Evolutionary conservation across 1,140 invertebrate species (phyloP).

Genomic region (Drosophila watanabei): DNA sequence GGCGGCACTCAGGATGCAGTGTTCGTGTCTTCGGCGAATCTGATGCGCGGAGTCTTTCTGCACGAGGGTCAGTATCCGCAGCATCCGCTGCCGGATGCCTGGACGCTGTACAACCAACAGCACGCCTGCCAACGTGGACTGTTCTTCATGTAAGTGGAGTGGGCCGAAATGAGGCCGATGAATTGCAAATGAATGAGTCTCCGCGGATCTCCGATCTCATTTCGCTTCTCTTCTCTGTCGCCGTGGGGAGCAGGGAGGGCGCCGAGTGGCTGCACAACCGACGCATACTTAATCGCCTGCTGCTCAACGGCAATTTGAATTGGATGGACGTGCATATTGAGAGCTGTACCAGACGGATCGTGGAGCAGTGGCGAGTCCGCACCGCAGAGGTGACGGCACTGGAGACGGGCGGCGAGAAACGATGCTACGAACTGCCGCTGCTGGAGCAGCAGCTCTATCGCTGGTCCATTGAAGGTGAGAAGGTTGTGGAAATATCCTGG

Average conservation of each 20-base stretch:
- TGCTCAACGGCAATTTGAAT: conserved; percentile 87
- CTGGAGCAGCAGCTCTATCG: conserved; percentile 90
- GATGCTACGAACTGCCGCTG: conserved; percentile 83
- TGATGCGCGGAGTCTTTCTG: conserved; percentile 90
- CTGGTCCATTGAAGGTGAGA: conserved; percentile 91
- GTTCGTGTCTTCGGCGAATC: conserved; percentile 88
- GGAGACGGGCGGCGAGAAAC: conserved; percentile 6
- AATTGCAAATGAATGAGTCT: conserved; percentile 62
- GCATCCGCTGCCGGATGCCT: conserved; percentile 93
- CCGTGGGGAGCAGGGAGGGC: conserved; percentile 88
- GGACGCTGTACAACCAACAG: conserved; percentile 92
- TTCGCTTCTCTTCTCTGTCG: conserved; percentile 29
- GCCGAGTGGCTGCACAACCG: conserved; percentile 91
- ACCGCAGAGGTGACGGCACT: conserved; percentile 13
- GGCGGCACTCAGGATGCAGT: conserved; percentile 88
- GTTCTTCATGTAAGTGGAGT: conserved; percentile 92
- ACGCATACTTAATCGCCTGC: conserved; percentile 90
- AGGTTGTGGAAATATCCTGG: background rate
- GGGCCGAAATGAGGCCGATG: conserved; percentile 48
- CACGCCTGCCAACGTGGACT: conserved; percentile 91
- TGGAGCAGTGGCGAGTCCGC: conserved; percentile 44
- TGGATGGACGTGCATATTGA: conserved; percentile 85
- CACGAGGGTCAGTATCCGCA: conserved; percentile 92
- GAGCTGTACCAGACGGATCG: conserved; percentile 63
- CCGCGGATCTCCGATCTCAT: conserved; percentile 31